Conservation (phyloP, 1,140 invertebrate genomes). For the Trachymyrmex cornetzi region DNA sequence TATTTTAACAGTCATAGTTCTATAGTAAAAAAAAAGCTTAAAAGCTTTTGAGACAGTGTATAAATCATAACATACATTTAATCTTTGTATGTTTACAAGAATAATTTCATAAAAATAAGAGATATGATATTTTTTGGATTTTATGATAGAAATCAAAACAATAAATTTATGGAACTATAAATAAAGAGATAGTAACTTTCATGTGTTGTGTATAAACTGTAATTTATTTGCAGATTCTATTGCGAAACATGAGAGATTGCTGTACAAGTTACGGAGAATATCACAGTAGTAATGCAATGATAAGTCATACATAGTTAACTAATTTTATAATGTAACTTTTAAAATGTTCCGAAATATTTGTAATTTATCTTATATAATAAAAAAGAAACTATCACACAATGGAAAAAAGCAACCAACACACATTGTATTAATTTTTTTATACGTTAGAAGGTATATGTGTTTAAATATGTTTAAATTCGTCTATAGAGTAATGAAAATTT, state of each 20-base stretch:
- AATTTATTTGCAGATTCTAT: constrained; percentile 30
- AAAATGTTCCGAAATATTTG: constrained; percentile 4
- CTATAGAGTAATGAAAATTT: background rate
- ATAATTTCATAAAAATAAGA: constrained; percentile 25
- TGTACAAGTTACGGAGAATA: constrained; percentile 50
- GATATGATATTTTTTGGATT: constrained; percentile 25
- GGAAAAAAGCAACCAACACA: constrained; percentile 14
- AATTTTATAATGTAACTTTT: constrained; percentile 19
- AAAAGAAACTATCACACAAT: background rate
- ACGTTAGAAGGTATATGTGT: background rate
- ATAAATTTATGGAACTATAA: constrained; percentile 24
- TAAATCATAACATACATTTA: constrained; percentile 12
- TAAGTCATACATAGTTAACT: constrained; percentile 6
- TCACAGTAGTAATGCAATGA: constrained; percentile 50
- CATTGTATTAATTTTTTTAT: too few relatives aligned
- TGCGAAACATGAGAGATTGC: constrained; percentile 34
- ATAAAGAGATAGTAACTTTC: constrained; percentile 36
- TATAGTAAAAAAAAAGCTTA: too few relatives aligned
- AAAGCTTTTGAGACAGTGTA: background rate
- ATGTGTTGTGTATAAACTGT: constrained; percentile 48
- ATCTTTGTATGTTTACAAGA: constrained; percentile 27
- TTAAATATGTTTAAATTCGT: background rate
- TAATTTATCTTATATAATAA: constrained; percentile 7
- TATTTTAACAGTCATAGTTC: too few relatives aligned
- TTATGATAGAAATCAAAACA: constrained; percentile 44